These are phyloP conservation scores for Panthera leo DNA, from an alignment of 2,113 vertebrate genomes.

Conservation along the genomic window DNA sequence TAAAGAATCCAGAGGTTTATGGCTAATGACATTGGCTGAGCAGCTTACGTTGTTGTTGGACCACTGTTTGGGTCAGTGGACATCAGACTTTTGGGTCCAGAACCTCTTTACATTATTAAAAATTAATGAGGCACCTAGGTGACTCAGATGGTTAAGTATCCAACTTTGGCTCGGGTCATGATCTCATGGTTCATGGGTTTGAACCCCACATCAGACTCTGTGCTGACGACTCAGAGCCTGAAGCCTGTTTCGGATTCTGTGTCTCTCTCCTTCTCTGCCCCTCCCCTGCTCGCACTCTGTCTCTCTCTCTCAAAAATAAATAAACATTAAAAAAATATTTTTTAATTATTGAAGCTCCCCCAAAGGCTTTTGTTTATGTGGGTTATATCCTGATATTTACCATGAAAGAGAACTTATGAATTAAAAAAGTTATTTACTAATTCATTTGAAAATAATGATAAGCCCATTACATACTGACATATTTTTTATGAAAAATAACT, in stretches of 20 bases:
- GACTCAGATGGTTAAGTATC: no score
- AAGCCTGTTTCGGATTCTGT: no score
- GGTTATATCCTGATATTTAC: not conserved
- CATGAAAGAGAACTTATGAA: not conserved
- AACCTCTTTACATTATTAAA: not conserved
- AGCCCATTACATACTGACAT: not conserved
- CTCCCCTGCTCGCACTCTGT: no score
- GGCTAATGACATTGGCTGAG: not conserved
- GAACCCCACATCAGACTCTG: no score
- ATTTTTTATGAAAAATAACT: constrained; percentile 26
- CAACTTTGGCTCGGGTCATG: no score
- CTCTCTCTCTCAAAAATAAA: no score
- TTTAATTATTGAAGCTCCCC: not conserved
- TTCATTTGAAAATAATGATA: constrained; percentile 22
- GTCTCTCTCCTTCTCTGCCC: no score
- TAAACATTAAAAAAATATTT: no score
- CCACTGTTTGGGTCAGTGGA: not conserved
- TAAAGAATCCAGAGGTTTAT: not conserved
- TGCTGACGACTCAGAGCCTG: no score
- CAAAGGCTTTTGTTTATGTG: not conserved
- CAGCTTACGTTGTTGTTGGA: not conserved
- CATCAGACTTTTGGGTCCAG: not conserved
- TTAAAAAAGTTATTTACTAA: not conserved
- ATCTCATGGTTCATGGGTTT: no score
- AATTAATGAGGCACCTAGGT: not conserved